Percentiles rank a stretch among this genome's conserved stretches.
These are phyloP conservation scores for Dicrurus megarhynchus DNA, from an alignment of 2,113 vertebrate species.

Conservation along the genomic window DNA sequence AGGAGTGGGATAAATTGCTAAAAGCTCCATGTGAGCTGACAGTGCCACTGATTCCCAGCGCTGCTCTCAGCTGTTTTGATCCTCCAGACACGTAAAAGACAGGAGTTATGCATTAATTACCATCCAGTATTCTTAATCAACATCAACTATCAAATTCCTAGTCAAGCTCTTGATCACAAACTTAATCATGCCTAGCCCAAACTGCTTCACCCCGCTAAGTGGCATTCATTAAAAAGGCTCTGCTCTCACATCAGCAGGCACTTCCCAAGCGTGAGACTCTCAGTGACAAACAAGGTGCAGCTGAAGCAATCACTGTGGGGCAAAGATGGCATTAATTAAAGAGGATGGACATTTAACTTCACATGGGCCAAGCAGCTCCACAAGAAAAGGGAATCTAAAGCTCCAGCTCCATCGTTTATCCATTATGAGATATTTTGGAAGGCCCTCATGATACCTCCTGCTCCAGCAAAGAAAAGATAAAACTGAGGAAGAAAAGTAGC, in stretches of 20 bases:
- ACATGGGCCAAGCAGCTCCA: background rate
- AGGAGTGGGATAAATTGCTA: background rate
- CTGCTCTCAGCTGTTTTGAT: background rate
- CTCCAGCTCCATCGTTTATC: background rate
- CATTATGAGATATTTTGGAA: background rate
- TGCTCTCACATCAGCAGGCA: background rate
- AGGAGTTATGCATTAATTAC: constrained; percentile 41
- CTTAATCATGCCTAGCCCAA: constrained; percentile 51
- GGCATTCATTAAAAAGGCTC: constrained; percentile 36
- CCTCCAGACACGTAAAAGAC: constrained; percentile 41
- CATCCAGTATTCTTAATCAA: constrained; percentile 51
- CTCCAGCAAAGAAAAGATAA: background rate
- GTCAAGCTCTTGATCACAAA: constrained; percentile 51
- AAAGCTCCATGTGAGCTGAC: background rate
- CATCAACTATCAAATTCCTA: constrained; percentile 30
- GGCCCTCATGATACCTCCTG: background rate
- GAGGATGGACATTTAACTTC: background rate
- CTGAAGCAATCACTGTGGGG: background rate
- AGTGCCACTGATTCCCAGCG: background rate
- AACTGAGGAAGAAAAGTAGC: background rate
- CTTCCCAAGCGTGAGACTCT: background rate
- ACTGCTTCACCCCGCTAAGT: constrained; percentile 37
- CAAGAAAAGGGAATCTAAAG: background rate
- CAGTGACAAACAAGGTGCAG: background rate
- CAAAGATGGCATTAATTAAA: background rate